Base-by-base conservation (phyloP, 1,140 invertebrate genomes). In the Monochamus saltuarius region DNA sequence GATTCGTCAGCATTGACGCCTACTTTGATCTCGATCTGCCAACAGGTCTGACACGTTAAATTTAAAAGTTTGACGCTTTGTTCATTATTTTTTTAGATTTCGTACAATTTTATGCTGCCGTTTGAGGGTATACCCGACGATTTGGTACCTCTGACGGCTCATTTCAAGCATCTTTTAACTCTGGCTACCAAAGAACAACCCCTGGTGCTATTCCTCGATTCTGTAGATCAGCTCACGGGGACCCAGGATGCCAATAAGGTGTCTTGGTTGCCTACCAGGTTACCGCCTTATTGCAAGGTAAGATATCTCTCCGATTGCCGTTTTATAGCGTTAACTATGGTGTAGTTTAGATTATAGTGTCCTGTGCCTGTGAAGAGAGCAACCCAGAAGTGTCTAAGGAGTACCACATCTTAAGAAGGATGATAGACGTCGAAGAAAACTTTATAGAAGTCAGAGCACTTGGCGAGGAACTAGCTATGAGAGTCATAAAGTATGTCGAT, bases 81-180 rank as follows among this genome's bases (percentile, higher is more conserved):
- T n/a, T n/a, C 14, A 29, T 35, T 46, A 62, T 62, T 69, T 74
- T 74, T 77, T 60, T 82, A 97, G 87, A 95, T 99, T 60, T 94
- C 91, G 0, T 95, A 96, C 78, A 95, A 98, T 75, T 97, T 94
- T 73, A 94, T 89, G 82, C 80, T 95, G 58, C 88, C 92, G 0
- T 92, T 94, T 74, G 94, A 97, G 72, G 89, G 92, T 45, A 96
- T 97, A 55, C 96, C 97, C 0, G 94, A 97, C 72, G 97, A 99
- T 77, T 77, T 98, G 56, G 94, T 98, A 11, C 95, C 95, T 7
- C 80, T 99, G 9, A 96, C 94, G 16, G 94, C 94, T 9, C 89
- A 97, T 78, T 97, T 98, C 76, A 98, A 99, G 78, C 89, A 95
- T 70, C 81, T 99, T 22, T 79, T 98, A 42, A 92, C 89, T 11